phyloP scores from a whole-genome alignment of 2,888 invertebrate genomes.

The Drosophila birchii region DNA sequence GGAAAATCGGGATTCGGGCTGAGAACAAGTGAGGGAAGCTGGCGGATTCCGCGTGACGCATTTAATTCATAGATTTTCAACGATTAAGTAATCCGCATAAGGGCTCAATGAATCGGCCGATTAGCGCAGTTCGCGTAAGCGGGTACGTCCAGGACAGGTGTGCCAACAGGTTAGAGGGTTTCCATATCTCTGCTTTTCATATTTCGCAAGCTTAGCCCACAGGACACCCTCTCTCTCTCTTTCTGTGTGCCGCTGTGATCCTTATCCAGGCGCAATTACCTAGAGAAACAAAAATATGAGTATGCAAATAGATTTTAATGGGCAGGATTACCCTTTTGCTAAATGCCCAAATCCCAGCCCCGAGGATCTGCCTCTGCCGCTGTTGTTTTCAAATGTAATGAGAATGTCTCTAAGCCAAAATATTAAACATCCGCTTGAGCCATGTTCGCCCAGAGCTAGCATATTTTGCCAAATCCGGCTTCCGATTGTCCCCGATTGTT shows the following conservation, averaged over 20 bases:
- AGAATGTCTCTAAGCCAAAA: constrained; percentile 83
- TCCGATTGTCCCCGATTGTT: constrained; percentile 65
- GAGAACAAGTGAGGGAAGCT: constrained; percentile 46
- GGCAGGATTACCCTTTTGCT: constrained; percentile 80
- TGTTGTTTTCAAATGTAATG: constrained; percentile 81
- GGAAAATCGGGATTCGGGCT: constrained; percentile 40
- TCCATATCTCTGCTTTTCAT: constrained; percentile 3
- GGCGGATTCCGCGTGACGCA: constrained; percentile 62
- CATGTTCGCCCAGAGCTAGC: constrained; percentile 37
- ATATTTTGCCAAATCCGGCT: constrained; percentile 67
- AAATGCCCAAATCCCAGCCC: constrained; percentile 70
- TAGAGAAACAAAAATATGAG: constrained; percentile 81
- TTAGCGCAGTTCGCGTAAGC: constrained; percentile 78
- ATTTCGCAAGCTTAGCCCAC: constrained; percentile 47
- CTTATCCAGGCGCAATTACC: constrained; percentile 82
- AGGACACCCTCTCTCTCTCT: constrained; percentile 12
- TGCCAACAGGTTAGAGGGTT: constrained; percentile 57
- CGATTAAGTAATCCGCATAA: constrained; percentile 72
- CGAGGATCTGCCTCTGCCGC: constrained; percentile 44
- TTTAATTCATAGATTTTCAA: constrained; percentile 76
- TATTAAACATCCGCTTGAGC: constrained; percentile 79
- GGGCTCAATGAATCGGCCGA: constrained; percentile 60
- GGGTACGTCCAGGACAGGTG: constrained; percentile 52
- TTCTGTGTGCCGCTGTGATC: constrained; percentile 38
- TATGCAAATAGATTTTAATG: constrained; percentile 83